Evolutionary conservation across 2,888 invertebrate genomes (phyloP).

Genomic region (Cabera pusaria): DNA sequence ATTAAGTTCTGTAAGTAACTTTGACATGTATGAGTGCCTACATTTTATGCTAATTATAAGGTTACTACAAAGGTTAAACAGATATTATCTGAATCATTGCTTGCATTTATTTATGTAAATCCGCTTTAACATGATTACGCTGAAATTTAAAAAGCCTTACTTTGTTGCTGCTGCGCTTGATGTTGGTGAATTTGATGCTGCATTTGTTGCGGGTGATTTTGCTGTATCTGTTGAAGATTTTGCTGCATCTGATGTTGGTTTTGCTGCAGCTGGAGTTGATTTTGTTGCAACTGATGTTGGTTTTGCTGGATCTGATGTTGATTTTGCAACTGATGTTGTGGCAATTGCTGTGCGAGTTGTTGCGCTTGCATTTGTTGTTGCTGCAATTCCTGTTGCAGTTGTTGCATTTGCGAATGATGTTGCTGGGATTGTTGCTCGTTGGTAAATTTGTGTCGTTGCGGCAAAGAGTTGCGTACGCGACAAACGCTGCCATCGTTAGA

Average conservation of each 20-base stretch:
- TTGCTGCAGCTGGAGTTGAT: slow-evolving; percentile 37
- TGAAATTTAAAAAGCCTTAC: slow-evolving; percentile 20
- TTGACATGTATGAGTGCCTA: no score
- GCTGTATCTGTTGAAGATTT: slow-evolving; percentile 30
- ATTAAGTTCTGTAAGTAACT: no score
- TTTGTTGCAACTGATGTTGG: slow-evolving; percentile 36
- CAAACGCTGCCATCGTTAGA: slow-evolving; percentile 74
- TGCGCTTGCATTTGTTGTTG: slow-evolving; percentile 48
- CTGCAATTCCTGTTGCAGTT: slow-evolving; percentile 45
- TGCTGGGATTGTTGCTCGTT: slow-evolving; percentile 68
- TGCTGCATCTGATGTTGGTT: slow-evolving; percentile 36
- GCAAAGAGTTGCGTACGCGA: slow-evolving; percentile 69
- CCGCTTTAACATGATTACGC: neutral
- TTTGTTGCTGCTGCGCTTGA: slow-evolving; percentile 35
- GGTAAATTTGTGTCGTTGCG: slow-evolving; percentile 73
- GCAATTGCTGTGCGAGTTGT: slow-evolving; percentile 41
- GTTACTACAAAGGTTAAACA: no score
- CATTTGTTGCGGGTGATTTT: slow-evolving; percentile 33
- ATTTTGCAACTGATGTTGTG: slow-evolving; percentile 36
- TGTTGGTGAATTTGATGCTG: slow-evolving; percentile 41
- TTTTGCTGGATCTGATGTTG: slow-evolving; percentile 40
- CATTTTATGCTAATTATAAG: no score
- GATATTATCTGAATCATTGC: no score
- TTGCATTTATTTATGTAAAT: no score
- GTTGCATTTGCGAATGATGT: slow-evolving; percentile 41